Evolutionary conservation across 2,113 vertebrate genomes (phyloP), one percentile per base, ranked within the genome.

Genomic region (Dryoscopus gambensis): DNA sequence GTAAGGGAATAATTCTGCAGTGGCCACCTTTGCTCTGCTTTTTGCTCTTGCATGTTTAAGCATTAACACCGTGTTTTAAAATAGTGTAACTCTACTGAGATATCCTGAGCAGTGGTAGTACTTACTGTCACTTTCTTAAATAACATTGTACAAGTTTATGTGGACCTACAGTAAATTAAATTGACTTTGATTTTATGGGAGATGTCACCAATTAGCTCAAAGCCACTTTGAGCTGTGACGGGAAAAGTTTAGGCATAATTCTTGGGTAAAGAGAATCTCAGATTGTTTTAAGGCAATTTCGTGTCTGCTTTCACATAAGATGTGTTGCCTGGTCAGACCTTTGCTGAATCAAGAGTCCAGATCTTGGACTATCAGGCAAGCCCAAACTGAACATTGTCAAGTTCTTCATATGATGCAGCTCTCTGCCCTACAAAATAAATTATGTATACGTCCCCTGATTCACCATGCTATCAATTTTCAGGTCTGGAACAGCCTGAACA

Each of bases 1-100:
- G 99, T 99, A 93, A 93, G 91, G 40, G 14, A 28, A 16, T 30
- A 39, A 46, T 28, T 78, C 18, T 18, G 15, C 24, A 53, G 24
- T 15, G 24, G 14, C 44, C 69, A 46, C 8, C 20, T 74, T 65
- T 90, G 35, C 22, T 83, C 40, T 82, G 55, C 13, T n/a, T 83
- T 80, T 70, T 93, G 30, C 31, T 79, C 15, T 55, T 47, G 39
- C n/a, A 25, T 37, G 23, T 63, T 83, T 25, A 73, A 73, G 50
- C 7, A 53, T 80, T 46, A 80, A 63, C 2, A 8, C 1, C 65
- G 13, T 59, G 11, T 46, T 91, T 89, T 76, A 60, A 64, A 85
- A 49, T 4, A 31, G 39, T 71, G 2, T 40, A 12, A 56, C 69
- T 79, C 44, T 42, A 4, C 30, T 80, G 62, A 75, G 52, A 42